Evolutionary conservation across 2,888 invertebrate species (phyloP).

Genomic region (Baronia brevicornis): DNA sequence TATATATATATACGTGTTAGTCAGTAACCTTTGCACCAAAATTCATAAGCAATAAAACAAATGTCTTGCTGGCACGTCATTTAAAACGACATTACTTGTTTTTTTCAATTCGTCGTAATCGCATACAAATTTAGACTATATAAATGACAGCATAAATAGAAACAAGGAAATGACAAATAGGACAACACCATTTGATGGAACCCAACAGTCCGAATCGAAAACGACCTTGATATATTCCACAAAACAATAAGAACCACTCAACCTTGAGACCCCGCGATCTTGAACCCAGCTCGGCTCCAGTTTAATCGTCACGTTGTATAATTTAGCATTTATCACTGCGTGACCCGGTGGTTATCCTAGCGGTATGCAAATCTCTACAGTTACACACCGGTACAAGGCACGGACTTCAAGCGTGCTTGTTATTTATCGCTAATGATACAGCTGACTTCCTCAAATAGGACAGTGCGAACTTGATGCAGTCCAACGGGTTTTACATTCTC

Average conservation of each 20-base stretch:
- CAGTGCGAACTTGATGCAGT: too few species aligned
- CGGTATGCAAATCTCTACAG: slow-evolving; percentile 45
- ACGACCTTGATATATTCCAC: slow-evolving; percentile 9
- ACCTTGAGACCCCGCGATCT: slow-evolving; percentile 34
- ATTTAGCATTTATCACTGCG: slow-evolving; percentile 44
- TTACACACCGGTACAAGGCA: slow-evolving; percentile 13
- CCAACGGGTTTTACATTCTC: too few species aligned
- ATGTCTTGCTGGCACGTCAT: too few species aligned
- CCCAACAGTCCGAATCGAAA: not conserved
- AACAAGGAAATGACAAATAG: too few species aligned
- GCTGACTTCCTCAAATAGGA: slow-evolving; percentile 6
- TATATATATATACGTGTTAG: too few species aligned
- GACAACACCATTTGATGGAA: too few species aligned
- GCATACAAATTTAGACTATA: too few species aligned
- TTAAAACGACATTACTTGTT: too few species aligned
- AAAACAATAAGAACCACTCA: slow-evolving; percentile 14
- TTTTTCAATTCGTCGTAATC: too few species aligned
- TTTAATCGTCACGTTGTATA: slow-evolving; percentile 30
- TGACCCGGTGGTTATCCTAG: slow-evolving; percentile 47
- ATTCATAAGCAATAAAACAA: too few species aligned
- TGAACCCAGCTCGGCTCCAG: slow-evolving; percentile 28
- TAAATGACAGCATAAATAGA: too few species aligned
- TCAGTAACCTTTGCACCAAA: too few species aligned
- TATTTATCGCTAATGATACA: slow-evolving; percentile 9
- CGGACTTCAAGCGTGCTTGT: slow-evolving; percentile 4